phyloP scores from a whole-genome alignment of 2,113 vertebrate species.

The Eubucco bourcierii region DNA sequence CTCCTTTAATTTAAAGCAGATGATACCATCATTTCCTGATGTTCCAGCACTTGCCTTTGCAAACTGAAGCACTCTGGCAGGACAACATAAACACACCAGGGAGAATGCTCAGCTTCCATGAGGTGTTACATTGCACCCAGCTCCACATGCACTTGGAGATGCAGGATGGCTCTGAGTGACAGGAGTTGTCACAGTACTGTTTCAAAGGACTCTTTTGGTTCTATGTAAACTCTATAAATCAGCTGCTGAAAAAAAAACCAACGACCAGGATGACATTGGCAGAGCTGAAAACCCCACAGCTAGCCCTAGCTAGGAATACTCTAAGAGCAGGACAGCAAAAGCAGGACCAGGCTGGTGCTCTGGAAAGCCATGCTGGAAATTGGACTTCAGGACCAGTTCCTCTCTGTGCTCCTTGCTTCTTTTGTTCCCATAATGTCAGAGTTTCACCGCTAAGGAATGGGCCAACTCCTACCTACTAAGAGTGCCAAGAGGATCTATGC shows the following conservation, averaged over 20 bases:
- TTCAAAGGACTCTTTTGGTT: constrained; percentile 67
- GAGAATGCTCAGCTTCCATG: neutral
- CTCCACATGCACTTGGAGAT: constrained; percentile 22
- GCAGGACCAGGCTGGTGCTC: constrained; percentile 42
- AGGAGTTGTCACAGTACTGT: constrained; percentile 55
- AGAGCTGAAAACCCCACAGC: constrained; percentile 64
- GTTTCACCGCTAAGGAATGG: constrained; percentile 54
- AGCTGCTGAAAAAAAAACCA: constrained; percentile 76
- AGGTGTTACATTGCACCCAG: neutral
- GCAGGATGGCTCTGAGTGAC: constrained; percentile 35
- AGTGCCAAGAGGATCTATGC: constrained; percentile 30
- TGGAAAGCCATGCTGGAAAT: constrained; percentile 53
- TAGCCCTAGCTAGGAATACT: constrained; percentile 57
- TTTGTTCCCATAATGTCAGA: constrained; percentile 37
- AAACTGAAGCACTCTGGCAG: constrained; percentile 5
- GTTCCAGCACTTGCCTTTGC: constrained; percentile 8
- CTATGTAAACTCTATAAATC: constrained; percentile 65
- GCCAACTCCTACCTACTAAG: neutral
- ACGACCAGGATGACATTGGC: constrained; percentile 56
- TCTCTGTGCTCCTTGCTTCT: constrained; percentile 20
- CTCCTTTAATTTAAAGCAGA: constrained; percentile 10
- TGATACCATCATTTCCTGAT: neutral
- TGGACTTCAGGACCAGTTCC: constrained; percentile 23
- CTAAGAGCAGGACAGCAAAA: constrained; percentile 59
- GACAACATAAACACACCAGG: neutral